Conservation (phyloP, 2,113 vertebrate species). For the Phyllostomus hastatus region DNA sequence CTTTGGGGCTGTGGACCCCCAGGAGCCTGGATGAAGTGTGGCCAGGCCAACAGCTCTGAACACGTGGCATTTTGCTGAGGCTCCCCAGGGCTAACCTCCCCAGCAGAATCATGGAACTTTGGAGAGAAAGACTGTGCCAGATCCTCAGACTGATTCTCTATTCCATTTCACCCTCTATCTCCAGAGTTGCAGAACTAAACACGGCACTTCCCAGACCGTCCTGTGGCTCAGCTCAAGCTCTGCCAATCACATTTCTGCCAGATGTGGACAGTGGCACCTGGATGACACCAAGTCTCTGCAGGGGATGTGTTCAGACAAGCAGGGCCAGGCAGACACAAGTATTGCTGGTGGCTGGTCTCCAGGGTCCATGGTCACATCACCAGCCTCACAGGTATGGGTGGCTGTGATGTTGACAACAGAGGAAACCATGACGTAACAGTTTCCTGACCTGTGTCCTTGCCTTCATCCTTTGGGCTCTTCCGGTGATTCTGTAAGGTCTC, state of each 20-base stretch:
- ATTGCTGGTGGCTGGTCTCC: too few relatives aligned
- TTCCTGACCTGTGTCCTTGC: not conserved
- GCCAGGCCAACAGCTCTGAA: not conserved
- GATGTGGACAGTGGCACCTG: fast-evolving
- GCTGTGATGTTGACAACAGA: not conserved
- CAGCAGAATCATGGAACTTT: not conserved
- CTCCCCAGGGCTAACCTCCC: not conserved
- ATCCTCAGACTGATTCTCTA: not conserved
- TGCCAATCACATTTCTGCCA: not conserved
- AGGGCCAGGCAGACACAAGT: not conserved
- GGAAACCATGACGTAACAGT: not conserved
- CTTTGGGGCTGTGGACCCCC: not conserved
- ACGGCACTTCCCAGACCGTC: not conserved
- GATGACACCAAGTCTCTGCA: not conserved
- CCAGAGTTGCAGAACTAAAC: not conserved
- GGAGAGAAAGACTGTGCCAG: not conserved
- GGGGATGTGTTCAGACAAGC: not conserved
- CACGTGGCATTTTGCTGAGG: not conserved
- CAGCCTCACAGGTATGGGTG: not conserved
- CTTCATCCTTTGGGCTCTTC: not conserved
- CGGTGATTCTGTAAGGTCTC: not conserved
- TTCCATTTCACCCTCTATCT: not conserved
- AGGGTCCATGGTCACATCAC: not conserved
- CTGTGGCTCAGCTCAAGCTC: not conserved
- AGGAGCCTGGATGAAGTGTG: not conserved